Evolutionary conservation across 2,113 vertebrate species (phyloP).

Genomic region (Picathartes gymnocephalus): DNA sequence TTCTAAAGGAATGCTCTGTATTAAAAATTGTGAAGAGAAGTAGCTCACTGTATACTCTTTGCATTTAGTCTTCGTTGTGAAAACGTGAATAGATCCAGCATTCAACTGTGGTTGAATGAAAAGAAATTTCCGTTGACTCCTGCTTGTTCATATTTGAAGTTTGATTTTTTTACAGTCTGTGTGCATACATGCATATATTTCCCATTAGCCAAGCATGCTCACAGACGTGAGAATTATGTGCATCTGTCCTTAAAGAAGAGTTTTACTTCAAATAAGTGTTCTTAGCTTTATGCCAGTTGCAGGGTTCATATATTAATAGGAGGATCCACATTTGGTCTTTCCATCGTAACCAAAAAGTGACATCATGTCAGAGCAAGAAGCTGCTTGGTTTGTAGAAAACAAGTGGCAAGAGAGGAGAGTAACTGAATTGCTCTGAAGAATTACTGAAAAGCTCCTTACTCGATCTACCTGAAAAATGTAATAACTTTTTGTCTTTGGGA

Average conservation of each 20-base stretch:
- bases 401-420: neutral
- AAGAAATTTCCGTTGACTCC: neutral
- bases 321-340: neutral
- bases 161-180: neutral
- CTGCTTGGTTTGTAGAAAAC: neutral
- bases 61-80: neutral
- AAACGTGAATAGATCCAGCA: neutral
- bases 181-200: neutral
- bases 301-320: neutral
- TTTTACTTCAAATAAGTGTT: neutral
- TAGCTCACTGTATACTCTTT: neutral
- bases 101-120: neutral
- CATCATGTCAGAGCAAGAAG: neutral
- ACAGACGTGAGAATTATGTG: neutral
- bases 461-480: neutral
- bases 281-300: neutral
- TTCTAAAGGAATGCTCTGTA: neutral
- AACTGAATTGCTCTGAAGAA: neutral
- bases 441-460: neutral
- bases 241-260: neutral
- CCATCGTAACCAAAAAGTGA: neutral
- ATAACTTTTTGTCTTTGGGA: neutral
- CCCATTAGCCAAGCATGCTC: neutral
- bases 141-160: neutral
- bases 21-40: neutral